Conservation (phyloP, 2,113 vertebrate species). For the Gasterosteus nipponicus region DNA sequence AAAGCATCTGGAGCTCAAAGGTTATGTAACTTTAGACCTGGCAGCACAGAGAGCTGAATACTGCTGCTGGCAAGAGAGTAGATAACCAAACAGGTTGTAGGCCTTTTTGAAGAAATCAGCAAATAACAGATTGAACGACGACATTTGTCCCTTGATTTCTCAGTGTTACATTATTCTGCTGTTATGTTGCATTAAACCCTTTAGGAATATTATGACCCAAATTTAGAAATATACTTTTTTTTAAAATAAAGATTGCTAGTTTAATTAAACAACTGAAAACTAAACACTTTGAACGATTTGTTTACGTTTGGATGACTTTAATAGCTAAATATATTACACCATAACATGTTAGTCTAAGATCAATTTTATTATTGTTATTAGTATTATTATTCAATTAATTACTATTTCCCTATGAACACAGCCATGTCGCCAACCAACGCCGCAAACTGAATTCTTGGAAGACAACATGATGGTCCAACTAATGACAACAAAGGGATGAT, state of each 20-base stretch:
- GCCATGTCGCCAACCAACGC: neutral
- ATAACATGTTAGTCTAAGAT: neutral
- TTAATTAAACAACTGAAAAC: too few species aligned
- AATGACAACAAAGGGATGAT: neutral
- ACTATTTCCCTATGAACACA: neutral
- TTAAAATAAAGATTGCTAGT: too few species aligned
- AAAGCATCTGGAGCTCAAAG: slow-evolving; percentile 21
- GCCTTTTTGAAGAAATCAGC: slow-evolving; percentile 26
- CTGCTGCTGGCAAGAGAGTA: slow-evolving; percentile 26
- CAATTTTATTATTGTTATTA: neutral
- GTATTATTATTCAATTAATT: neutral
- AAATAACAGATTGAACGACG: neutral
- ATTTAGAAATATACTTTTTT: too few species aligned
- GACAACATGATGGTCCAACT: neutral
- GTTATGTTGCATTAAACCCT: neutral
- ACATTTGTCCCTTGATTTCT: neutral
- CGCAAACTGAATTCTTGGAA: neutral
- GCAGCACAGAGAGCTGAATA: slow-evolving; percentile 30
- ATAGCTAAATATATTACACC: neutral
- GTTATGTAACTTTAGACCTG: slow-evolving; percentile 35
- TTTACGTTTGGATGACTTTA: neutral
- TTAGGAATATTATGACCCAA: too few species aligned
- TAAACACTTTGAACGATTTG: neutral
- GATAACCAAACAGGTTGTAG: slow-evolving; percentile 42
- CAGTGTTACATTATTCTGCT: neutral